Evolutionary conservation across 2,113 vertebrate species (phyloP), one percentile per base, ranked within the genome.

Genomic region (Varanus salvator): DNA sequence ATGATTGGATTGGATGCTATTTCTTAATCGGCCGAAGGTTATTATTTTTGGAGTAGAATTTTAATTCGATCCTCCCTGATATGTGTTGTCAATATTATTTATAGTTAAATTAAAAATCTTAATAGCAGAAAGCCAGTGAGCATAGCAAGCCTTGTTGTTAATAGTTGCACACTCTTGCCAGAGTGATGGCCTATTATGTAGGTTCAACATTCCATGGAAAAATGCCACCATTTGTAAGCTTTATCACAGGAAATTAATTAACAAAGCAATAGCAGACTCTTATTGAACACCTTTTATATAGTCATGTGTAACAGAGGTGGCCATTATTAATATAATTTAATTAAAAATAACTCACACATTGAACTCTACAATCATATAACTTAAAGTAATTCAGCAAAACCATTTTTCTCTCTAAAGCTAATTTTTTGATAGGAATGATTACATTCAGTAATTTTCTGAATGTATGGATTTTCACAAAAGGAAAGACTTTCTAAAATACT

Each of bases 201-300:
- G 64, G 87, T 87, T 94, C 64, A 85, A 89, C 48, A 89, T 44
- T 71, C 80, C 90, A 82, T 90, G 64, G 78, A 94, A 82, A 94
- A 95, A 93, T 87, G 68, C 3, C 72, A 92, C 91, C 48, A 87
- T 66, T 94, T 93, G 77, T 74, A 94, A 92, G 64, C 14, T 95
- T 80, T 95, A 93, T 92, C 74, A 81, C 80, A 94, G 78, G 76
- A 3, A 95, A 86, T 91, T 93, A 95, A 94, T 96, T 95, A 93
- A 92, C 64, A 94, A 93, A 92, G 3, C 83, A 86, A 50, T 92
- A 87, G 80, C 17, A 85, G 52, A 66, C 87, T 29, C 19, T 90
- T 90, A 91, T 60, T 12, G 17, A 95, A 92, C 23, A 91, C 2
- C 12, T 95, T 92, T 94, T 91, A 90, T 80, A 76, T 38, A 82